Conservation (phyloP, 2,113 vertebrate species). For the Heterochromis multidens region DNA sequence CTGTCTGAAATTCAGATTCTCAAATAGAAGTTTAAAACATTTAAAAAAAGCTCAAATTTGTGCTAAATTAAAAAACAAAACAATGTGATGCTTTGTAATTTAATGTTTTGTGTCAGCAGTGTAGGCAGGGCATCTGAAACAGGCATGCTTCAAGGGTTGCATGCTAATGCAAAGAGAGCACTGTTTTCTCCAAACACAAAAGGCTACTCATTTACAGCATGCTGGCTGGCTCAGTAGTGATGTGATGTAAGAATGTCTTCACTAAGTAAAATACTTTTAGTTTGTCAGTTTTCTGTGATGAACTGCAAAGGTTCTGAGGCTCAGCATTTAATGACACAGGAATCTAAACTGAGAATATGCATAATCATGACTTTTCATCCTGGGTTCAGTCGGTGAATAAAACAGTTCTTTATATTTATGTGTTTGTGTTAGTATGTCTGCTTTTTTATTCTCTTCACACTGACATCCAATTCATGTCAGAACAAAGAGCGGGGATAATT, state of each 20-base stretch:
- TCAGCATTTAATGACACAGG: conserved; percentile 34
- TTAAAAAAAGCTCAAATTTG: not conserved
- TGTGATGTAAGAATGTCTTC: conserved; percentile 6
- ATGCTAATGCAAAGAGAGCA: conserved; percentile 23
- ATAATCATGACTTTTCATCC: conserved; percentile 1
- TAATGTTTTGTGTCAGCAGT: conserved; percentile 1
- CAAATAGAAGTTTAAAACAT: not conserved
- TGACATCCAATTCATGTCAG: conserved; percentile 38
- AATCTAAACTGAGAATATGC: conserved; percentile 2
- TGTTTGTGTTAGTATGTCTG: not conserved
- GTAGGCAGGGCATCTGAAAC: not conserved
- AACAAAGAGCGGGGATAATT: conserved; percentile 30
- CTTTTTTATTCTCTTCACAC: not conserved
- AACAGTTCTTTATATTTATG: conserved; percentile 12
- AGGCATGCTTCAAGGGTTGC: not conserved
- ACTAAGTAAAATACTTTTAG: conserved; percentile 6
- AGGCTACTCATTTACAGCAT: conserved; percentile 24
- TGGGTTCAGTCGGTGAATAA: not conserved
- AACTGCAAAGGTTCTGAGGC: not conserved
- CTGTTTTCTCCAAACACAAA: conserved; percentile 55
- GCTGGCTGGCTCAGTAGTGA: not conserved
- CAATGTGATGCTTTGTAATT: conserved; percentile 9
- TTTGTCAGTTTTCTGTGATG: conserved; percentile 15
- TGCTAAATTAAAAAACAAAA: not conserved
- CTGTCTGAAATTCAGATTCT: not conserved